Percentiles rank a stretch among this genome's conserved stretches.
phyloP scores from a whole-genome alignment of 2,113 vertebrate species.

The Eulemur macaco region DNA sequence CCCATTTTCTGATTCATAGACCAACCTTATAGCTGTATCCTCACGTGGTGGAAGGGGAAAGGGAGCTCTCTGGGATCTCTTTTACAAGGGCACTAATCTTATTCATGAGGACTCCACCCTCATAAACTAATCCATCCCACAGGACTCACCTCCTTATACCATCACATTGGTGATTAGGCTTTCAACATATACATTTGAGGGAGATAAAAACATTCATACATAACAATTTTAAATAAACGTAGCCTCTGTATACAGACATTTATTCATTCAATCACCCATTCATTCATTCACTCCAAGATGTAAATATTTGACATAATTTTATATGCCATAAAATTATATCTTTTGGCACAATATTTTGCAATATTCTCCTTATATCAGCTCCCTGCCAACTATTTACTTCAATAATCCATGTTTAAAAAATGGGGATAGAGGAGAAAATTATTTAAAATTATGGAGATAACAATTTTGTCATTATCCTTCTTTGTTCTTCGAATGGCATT shows the following conservation, averaged over 20 bases:
- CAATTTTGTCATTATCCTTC: not conserved
- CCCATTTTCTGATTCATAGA: not conserved
- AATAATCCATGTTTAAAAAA: not conserved
- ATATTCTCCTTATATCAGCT: not conserved
- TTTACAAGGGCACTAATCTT: not conserved
- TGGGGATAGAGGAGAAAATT: not conserved
- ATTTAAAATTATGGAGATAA: not conserved
- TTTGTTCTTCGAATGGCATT: not conserved
- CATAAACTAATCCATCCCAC: not conserved
- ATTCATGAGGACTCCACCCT: no score
- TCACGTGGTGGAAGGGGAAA: not conserved
- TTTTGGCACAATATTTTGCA: not conserved
- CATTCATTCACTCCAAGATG: not conserved
- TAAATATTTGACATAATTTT: conserved; percentile 18
- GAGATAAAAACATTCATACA: not conserved
- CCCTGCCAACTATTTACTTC: not conserved
- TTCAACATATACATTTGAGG: not conserved
- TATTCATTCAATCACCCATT: not conserved
- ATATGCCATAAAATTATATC: not conserved
- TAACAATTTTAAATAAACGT: not conserved
- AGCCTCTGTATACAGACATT: not conserved
- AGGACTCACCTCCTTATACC: not conserved
- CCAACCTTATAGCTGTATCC: not conserved
- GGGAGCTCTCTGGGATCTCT: not conserved
- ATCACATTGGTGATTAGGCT: not conserved